Evolutionary conservation across 2,113 vertebrate species (phyloP).

Genomic region (Oncorhynchus masou): DNA sequence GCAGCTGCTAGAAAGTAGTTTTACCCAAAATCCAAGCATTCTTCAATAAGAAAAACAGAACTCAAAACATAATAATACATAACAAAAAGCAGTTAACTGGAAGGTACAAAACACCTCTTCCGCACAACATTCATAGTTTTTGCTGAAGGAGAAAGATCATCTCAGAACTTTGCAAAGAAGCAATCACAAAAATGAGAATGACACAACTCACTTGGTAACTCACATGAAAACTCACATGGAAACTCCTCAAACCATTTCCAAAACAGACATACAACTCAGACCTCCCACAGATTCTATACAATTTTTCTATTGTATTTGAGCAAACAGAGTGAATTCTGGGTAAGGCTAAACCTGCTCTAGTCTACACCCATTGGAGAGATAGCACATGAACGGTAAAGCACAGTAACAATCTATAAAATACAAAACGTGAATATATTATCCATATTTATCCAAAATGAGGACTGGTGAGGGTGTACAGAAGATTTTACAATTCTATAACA

Average conservation of each 20-base stretch:
- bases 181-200: slow-evolving; percentile 50
- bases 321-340: slow-evolving; percentile 30
- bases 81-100: neutral
- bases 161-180: slow-evolving; percentile 24
- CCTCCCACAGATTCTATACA: slow-evolving; percentile 50
- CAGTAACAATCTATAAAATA: slow-evolving; percentile 69
- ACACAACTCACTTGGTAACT: slow-evolving; percentile 31
- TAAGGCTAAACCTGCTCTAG: slow-evolving; percentile 53
- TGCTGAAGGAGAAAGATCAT: slow-evolving; percentile 16
- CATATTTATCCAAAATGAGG: slow-evolving; percentile 46
- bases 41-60: slow-evolving; percentile 30
- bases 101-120: slow-evolving; percentile 6
- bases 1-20: slow-evolving; percentile 8
- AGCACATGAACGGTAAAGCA: slow-evolving; percentile 56
- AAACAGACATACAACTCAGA: slow-evolving; percentile 53
- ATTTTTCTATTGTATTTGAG: slow-evolving; percentile 46
- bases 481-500: slow-evolving; percentile 81
- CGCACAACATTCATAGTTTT: slow-evolving; percentile 6
- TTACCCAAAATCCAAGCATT: slow-evolving; percentile 17
- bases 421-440: slow-evolving; percentile 65
- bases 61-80: neutral
- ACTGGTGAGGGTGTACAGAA: slow-evolving; percentile 21
- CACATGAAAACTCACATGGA: slow-evolving; percentile 15
- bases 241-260: slow-evolving; percentile 44
- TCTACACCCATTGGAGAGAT: slow-evolving; percentile 33